Evolutionary conservation across 2,797 vertebrate species (phyloP), one percentile per base, ranked within the genome.

Genomic region (Momotus momota): DNA sequence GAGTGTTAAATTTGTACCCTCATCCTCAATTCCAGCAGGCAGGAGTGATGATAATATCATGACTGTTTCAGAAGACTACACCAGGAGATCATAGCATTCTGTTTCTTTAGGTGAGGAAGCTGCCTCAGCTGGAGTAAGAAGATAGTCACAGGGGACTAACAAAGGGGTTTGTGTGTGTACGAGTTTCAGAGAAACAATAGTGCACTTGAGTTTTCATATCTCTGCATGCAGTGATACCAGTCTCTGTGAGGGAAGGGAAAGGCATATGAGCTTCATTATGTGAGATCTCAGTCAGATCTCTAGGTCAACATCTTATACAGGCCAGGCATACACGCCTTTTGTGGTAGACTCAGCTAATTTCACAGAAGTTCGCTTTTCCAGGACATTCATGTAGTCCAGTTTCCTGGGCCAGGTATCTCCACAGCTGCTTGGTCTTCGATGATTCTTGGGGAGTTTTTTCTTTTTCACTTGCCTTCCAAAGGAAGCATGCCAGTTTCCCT

Each of bases 331-430:
- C 25, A 3, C 1, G 2, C 23, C 19, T 65, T 60, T 45, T 74
- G 38, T 35, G 52, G 14, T 35, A 80, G 90, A 51, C 65, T 77
- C 43, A 3, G 38, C 23, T 40, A 9, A 48, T 62, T 90, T 67
- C 14, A 12, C 60, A 27, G 22, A 71, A 40, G 25, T 48, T 57
- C 45, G 19, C 25, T 72, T 40, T 84, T 52, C 23, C 57, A 35
- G 45, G 31, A 14, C 27, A 57, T 54, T 54, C 21, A 10, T 0
- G 0, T 21, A 77, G 22, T 58, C 43, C 27, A 54, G 0, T 35
- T 58, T 87, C 54, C n/a, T 72, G 66, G 57, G 27, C 12, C 52
- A 64, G 20, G 20, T 58, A 19, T 61, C 73, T 83, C 52, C 88
- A 74, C 80, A 75, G n/a, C 41, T 70, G 35, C 31, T 57, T 60